Evolutionary conservation across 2,888 invertebrate genomes (phyloP).

Genomic region (Ferdinandea cuprea): DNA sequence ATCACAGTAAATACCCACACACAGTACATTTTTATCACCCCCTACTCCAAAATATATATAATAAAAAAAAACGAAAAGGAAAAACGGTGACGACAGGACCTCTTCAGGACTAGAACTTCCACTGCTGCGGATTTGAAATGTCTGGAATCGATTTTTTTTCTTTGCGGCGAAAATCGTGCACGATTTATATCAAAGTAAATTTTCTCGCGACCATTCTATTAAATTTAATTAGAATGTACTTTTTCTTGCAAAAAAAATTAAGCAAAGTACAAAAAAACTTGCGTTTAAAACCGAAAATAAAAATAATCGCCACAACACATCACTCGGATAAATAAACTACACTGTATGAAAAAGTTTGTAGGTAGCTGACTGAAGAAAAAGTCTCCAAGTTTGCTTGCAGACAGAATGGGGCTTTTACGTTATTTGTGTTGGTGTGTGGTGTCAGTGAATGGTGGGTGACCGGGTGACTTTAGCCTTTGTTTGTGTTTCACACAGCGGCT

Average conservation of each 20-base stretch:
- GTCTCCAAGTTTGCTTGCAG: slow-evolving; percentile 43
- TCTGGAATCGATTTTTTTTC: slow-evolving; percentile 74
- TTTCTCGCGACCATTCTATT: slow-evolving; percentile 8
- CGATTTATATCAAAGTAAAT: slow-evolving; percentile 42
- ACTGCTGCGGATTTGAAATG: slow-evolving; percentile 67
- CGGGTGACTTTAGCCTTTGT: not conserved
- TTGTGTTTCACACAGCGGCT: not conserved
- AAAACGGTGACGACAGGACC: slow-evolving; percentile 60
- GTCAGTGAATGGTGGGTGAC: too few species aligned
- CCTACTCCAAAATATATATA: slow-evolving; percentile 32
- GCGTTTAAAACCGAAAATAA: slow-evolving; percentile 56
- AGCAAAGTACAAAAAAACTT: slow-evolving; percentile 45
- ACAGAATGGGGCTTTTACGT: slow-evolving; percentile 38
- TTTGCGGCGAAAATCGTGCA: slow-evolving; percentile 62
- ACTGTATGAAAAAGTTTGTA: slow-evolving; percentile 65
- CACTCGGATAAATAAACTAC: slow-evolving; percentile 68
- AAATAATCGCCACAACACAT: slow-evolving; percentile 49
- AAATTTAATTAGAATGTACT: not conserved
- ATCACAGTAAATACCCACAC: slow-evolving; percentile 65
- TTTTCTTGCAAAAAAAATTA: slow-evolving; percentile 21
- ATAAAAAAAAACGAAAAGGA: slow-evolving; percentile 12
- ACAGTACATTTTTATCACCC: slow-evolving; percentile 50
- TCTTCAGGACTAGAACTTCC: slow-evolving; percentile 63
- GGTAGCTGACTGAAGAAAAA: slow-evolving; percentile 48
- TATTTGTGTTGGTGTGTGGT: slow-evolving; percentile 10